phyloP scores from a whole-genome alignment of 2,888 invertebrate genomes.

The Unio pictorum region DNA sequence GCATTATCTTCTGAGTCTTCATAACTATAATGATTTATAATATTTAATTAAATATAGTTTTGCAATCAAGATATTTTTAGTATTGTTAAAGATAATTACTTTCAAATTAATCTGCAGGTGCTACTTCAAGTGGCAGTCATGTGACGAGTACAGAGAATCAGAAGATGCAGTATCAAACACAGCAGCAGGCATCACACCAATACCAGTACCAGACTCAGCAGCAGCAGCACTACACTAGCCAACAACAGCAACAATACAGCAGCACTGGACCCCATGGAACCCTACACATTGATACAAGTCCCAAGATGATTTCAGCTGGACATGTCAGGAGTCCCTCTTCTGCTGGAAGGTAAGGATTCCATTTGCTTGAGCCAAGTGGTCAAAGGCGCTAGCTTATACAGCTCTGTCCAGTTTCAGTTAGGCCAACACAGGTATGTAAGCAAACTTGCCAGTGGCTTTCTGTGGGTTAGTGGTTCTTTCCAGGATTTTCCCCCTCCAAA shows the following conservation, averaged over 20 bases:
- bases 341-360: slow-evolving; percentile 52
- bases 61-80: no score
- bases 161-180: slow-evolving; percentile 36
- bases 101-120: no score
- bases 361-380: not conserved
- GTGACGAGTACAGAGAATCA: slow-evolving; percentile 33
- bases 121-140: slow-evolving; percentile 13
- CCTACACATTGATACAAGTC: slow-evolving; percentile 60
- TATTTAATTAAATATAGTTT: no score
- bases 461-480: no score
- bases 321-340: slow-evolving; percentile 54
- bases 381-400: no score
- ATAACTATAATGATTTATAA: no score
- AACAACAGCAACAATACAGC: slow-evolving; percentile 13
- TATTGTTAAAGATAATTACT: no score
- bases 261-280: slow-evolving; percentile 34
- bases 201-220: slow-evolving; percentile 27
- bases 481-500: no score
- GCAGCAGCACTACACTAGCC: slow-evolving; percentile 43
- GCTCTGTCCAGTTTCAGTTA: no score
- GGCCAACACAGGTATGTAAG: no score
- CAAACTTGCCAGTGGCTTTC: no score
- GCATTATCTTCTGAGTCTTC: no score
- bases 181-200: slow-evolving; percentile 18
- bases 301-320: slow-evolving; percentile 34